These are phyloP conservation scores for Netelia melanura DNA, from an alignment of 2,888 invertebrate species.

Conservation along the genomic window DNA sequence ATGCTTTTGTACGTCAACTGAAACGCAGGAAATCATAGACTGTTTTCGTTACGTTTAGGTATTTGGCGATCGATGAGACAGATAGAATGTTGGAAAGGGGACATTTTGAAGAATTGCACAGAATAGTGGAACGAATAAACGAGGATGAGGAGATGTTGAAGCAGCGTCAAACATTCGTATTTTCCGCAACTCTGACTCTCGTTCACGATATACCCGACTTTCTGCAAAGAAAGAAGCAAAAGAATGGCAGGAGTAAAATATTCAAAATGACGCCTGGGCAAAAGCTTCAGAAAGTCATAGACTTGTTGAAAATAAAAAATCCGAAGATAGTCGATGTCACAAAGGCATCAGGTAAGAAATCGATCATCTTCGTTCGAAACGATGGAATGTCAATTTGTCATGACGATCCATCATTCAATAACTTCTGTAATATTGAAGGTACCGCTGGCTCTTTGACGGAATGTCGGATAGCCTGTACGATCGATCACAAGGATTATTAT, in stretches of 20 bases:
- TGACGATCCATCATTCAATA: neutral
- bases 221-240: conserved; percentile 87
- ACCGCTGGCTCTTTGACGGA: conserved; percentile 94
- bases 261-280: conserved; percentile 90
- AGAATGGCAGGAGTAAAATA: conserved; percentile 85
- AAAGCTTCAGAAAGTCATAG: conserved; percentile 91
- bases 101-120: conserved; percentile 96
- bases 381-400: neutral
- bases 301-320: conserved; percentile 93
- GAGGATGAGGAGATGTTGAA: conserved; percentile 87
- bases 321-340: conserved; percentile 98
- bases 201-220: conserved; percentile 94
- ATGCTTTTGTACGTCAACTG: conserved; percentile 9
- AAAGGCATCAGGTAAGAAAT: conserved; percentile 88
- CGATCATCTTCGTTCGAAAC: conserved; percentile 42
- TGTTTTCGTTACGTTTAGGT: conserved; percentile 86
- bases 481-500: conserved; percentile 95
- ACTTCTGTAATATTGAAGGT: conserved; percentile 85
- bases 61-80: conserved; percentile 98
- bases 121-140: conserved; percentile 93
- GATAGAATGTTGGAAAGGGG: conserved; percentile 99
- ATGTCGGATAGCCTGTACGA: conserved; percentile 91
- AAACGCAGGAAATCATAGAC: conserved; percentile 9
- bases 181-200: conserved; percentile 98
- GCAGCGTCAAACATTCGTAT: conserved; percentile 96